A percentile compares a stretch with the other conserved stretches of the same genome.
These are phyloP conservation scores for Phrynocephalus versicolor DNA, from an alignment of 2,113 vertebrate species.

Conservation along the genomic window DNA sequence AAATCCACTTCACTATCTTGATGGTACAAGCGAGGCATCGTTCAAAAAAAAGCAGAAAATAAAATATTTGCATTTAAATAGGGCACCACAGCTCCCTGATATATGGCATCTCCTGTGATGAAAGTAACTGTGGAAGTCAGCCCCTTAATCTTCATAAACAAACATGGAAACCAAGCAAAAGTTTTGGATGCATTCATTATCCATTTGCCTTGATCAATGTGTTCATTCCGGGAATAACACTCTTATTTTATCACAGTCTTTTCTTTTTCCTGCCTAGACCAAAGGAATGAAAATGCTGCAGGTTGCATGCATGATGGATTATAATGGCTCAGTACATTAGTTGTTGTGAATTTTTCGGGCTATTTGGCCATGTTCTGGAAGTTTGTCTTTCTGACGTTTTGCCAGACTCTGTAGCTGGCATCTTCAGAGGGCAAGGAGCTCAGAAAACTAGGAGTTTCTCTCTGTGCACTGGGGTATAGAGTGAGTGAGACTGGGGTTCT, in stretches of 20 bases:
- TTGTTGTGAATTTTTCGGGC: no score
- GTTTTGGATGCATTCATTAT: constrained; percentile 24
- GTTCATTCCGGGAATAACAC: background rate
- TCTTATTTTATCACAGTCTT: constrained; percentile 1
- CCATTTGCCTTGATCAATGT: constrained; percentile 20
- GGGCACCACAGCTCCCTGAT: background rate
- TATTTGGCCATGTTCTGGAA: no score
- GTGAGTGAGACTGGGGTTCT: no score
- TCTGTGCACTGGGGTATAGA: no score
- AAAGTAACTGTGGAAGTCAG: background rate
- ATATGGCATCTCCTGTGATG: background rate
- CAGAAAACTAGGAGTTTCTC: no score
- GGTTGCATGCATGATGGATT: constrained; percentile 19
- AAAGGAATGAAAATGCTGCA: constrained; percentile 4
- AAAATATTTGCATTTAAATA: background rate
- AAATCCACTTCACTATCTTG: background rate
- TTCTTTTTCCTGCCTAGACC: background rate
- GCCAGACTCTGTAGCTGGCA: no score
- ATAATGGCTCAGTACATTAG: background rate
- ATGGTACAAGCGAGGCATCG: background rate
- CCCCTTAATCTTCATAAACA: constrained; percentile 30
- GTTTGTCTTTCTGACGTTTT: no score
- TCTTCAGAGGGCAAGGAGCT: no score
- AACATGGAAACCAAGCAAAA: constrained; percentile 14
- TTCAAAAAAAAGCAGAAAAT: background rate